Evolutionary conservation across 1,140 invertebrate species (phyloP), one percentile per base, ranked within the genome.

Genomic region (Archegozetes longisetosus): DNA sequence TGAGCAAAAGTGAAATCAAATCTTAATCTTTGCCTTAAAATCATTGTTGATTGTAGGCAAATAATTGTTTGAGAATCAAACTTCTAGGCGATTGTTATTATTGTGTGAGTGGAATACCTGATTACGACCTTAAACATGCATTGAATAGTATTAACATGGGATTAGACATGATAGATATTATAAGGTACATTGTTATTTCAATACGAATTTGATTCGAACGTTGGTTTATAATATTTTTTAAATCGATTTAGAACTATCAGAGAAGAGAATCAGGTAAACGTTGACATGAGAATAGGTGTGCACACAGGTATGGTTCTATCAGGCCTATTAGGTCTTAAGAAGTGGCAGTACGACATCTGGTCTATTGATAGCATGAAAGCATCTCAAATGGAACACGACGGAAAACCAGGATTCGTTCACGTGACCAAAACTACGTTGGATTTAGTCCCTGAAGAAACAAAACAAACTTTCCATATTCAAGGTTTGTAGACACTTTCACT

Each of bases 271-370:
- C 77, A 81, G n/a, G 76, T 92, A 1, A 80, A 88, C 64, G 86
- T 97, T 22, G 85, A 94, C 68, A 96, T 97, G 93, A 75, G 93
- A 64, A 95, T 97, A 62, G 93, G 93, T 0, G 82, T 97, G 1
- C 91, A 97, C 70, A 87, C 85, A 22, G 93, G 93, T 0, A 84
- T 82, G 67, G 90, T 95, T 40, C 75, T 93, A 6, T 88, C 88
- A 59, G 92, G 92, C 0, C 79, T 95, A 1, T 79, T 96, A 23
- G 93, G 92, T 0, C 80, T 84, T 1, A 81, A 83, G 60, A 96
- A 95, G 72, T 94, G 90, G 88, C 92, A 96, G 72, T 97, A 84
- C 69, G 93, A 97, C 70, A 85, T 96, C 63, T 96, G 92, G 90
- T 93, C 88, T 0, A 84, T 86, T 70, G 92, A 96, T 70, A 91